Evolutionary conservation across 2,888 invertebrate species (phyloP).

Genomic region (Dermolepida albohirtum): DNA sequence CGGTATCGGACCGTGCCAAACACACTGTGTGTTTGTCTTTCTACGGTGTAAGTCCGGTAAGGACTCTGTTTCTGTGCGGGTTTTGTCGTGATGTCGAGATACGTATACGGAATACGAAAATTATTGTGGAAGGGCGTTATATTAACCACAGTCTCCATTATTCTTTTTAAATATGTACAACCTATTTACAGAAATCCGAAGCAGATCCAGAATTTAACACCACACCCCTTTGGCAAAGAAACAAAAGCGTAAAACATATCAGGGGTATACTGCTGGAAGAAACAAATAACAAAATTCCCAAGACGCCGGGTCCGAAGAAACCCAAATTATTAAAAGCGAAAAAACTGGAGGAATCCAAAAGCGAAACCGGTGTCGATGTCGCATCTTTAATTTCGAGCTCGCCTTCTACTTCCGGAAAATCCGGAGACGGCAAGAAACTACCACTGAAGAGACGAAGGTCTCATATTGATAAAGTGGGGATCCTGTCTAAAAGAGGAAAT

Average conservation of each 20-base stretch:
- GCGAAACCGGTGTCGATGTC: constrained; percentile 39
- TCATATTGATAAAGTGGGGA: background rate
- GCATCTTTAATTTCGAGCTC: too few relatives aligned
- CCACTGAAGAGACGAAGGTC: constrained; percentile 36
- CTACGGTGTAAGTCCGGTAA: too few relatives aligned
- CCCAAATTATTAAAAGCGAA: constrained; percentile 40
- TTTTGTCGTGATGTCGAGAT: too few relatives aligned
- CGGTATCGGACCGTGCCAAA: too few relatives aligned
- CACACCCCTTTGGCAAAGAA: constrained; percentile 73
- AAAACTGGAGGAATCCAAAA: background rate
- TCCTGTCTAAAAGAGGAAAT: background rate
- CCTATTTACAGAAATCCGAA: constrained; percentile 48
- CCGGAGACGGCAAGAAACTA: constrained; percentile 26
- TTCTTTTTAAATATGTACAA: too few relatives aligned
- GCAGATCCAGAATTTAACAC: constrained; percentile 66
- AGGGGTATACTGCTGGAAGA: constrained; percentile 73
- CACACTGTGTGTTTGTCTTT: too few relatives aligned
- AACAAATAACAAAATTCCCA: constrained; percentile 49
- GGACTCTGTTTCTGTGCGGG: too few relatives aligned
- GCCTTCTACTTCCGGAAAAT: too few relatives aligned
- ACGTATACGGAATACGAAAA: too few relatives aligned
- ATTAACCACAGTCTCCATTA: too few relatives aligned
- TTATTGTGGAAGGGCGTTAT: too few relatives aligned
- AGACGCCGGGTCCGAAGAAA: constrained; percentile 51
- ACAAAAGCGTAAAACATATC: constrained; percentile 69